phyloP scores from a whole-genome alignment of 2,888 invertebrate species.

The Cecidostiba fungosa region DNA sequence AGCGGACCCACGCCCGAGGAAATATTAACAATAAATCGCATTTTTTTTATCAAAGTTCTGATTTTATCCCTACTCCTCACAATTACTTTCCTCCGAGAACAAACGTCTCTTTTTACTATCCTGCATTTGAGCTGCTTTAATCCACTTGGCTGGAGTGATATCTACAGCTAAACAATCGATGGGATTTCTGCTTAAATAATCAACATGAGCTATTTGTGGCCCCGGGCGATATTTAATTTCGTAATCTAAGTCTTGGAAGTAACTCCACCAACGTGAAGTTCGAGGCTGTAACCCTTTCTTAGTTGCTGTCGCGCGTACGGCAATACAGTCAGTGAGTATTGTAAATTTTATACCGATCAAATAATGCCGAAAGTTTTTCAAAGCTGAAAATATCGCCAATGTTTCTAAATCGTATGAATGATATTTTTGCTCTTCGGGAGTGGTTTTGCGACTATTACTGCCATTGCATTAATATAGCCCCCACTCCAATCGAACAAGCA shows the following conservation, averaged over 20 bases:
- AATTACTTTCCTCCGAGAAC: no score
- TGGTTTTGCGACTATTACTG: conserved; percentile 3
- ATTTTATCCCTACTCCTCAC: no score
- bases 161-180: conserved; percentile 62
- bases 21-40: no score
- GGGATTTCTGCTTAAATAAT: conserved; percentile 65
- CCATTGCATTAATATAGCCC: not conserved
- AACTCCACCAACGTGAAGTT: conserved; percentile 70
- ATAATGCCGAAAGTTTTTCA: conserved; percentile 24
- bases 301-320: not conserved
- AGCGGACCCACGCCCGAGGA: no score
- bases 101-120: no score
- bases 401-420: conserved; percentile 39
- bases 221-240: conserved; percentile 63
- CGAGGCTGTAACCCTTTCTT: conserved; percentile 61
- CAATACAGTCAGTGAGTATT: conserved; percentile 35
- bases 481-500: not conserved
- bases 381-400: not conserved
- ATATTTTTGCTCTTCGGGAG: conserved; percentile 30
- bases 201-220: conserved; percentile 60
- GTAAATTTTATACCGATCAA: conserved; percentile 43
- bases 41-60: no score
- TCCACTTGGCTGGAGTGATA: conserved; percentile 65
- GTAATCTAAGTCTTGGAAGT: conserved; percentile 65
- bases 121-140: conserved; percentile 65